Evolutionary conservation across 2,113 vertebrate genomes (phyloP).

Genomic region (Speoplatyrhinus poulsoni): DNA sequence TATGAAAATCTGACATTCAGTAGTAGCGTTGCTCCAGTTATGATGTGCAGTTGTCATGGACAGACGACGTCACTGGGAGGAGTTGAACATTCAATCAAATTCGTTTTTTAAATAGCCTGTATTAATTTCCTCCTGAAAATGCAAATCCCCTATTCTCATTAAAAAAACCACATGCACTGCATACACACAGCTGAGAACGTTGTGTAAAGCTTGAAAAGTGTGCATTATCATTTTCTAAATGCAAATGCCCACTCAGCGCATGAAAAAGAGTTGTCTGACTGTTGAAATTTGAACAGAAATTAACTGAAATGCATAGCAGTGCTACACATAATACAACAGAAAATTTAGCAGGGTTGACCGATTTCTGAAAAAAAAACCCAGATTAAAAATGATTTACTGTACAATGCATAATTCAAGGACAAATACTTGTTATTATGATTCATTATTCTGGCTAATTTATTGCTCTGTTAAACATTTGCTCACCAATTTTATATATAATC

Average conservation of each 20-base stretch:
- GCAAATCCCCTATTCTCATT: slow-evolving; percentile 27
- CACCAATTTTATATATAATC: slow-evolving; percentile 39
- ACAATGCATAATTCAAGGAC: slow-evolving; percentile 57
- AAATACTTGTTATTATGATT: slow-evolving; percentile 50
- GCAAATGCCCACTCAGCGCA: not conserved
- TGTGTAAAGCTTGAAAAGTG: slow-evolving; percentile 29
- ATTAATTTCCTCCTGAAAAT: slow-evolving; percentile 33
- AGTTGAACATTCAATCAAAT: slow-evolving; percentile 26
- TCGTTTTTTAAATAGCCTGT: slow-evolving; percentile 35
- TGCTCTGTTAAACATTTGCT: slow-evolving; percentile 46
- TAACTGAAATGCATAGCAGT: slow-evolving; percentile 26
- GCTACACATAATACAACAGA: not conserved
- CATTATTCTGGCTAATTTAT: slow-evolving; percentile 55
- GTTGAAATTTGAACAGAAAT: slow-evolving; percentile 33
- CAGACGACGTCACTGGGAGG: slow-evolving; percentile 15
- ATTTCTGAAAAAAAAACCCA: slow-evolving; percentile 25
- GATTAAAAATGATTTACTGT: slow-evolving; percentile 40
- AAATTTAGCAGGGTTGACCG: slow-evolving; percentile 24
- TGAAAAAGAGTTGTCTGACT: not conserved
- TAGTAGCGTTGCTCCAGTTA: too few relatives aligned
- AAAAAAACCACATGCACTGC: slow-evolving; percentile 34
- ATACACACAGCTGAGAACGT: slow-evolving; percentile 27
- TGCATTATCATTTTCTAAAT: slow-evolving; percentile 19
- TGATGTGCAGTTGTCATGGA: not conserved
- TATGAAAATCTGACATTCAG: too few relatives aligned